Conservation (phyloP, 1,140 invertebrate genomes). For the Metaphire vulgaris region DNA sequence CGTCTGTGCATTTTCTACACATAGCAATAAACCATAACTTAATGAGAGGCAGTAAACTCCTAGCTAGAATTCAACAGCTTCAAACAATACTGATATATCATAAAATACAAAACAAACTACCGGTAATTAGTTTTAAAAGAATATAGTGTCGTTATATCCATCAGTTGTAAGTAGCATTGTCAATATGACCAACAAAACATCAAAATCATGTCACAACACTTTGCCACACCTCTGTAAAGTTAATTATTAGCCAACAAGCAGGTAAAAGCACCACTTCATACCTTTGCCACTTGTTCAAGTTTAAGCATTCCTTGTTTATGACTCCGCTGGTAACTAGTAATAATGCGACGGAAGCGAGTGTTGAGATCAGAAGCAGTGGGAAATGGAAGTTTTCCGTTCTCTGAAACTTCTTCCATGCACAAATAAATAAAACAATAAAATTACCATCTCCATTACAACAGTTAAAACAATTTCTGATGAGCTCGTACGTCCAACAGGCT, state of each 20-base stretch:
- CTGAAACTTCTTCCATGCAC: neutral
- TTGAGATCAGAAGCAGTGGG: conserved; percentile 90
- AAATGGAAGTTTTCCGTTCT: conserved; percentile 58
- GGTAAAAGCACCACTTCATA: conserved; percentile 40
- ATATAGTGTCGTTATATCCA: too few relatives aligned
- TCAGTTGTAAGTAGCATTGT: too few relatives aligned
- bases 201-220: too few relatives aligned
- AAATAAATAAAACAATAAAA: neutral
- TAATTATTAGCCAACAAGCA: too few relatives aligned
- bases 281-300: conserved; percentile 73
- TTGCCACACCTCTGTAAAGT: too few relatives aligned
- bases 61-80: too few relatives aligned
- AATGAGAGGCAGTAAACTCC: too few relatives aligned
- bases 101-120: too few relatives aligned
- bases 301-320: conserved; percentile 85
- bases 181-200: too few relatives aligned
- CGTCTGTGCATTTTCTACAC: conserved; percentile 13
- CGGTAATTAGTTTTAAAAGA: too few relatives aligned
- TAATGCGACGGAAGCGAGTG: conserved; percentile 82
- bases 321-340: conserved; percentile 87
- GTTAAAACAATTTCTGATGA: neutral
- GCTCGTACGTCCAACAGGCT: neutral
- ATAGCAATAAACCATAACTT: too few relatives aligned
- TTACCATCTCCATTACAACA: neutral
- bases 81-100: too few relatives aligned